A percentile compares a stretch with the other conserved stretches of the same genome.
phyloP scores from a whole-genome alignment of 2,113 vertebrate species.

The Mixornis gularis region DNA sequence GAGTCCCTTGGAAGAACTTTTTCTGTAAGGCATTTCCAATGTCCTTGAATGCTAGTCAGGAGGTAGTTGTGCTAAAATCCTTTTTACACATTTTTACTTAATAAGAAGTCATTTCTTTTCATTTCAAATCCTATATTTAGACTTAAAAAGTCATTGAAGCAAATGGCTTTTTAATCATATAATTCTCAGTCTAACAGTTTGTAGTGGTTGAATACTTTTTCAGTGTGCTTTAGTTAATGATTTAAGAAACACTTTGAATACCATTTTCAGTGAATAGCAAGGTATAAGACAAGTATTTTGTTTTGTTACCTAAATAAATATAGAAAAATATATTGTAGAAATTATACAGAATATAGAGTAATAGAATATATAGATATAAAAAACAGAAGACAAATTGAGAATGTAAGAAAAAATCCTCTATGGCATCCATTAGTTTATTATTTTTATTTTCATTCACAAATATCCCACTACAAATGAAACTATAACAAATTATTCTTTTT shows the following conservation, averaged over 20 bases:
- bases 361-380: not conserved
- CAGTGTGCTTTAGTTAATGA: not conserved
- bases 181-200: not conserved
- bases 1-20: conserved; percentile 19
- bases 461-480: not conserved
- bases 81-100: not conserved
- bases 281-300: not conserved
- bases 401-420: not conserved
- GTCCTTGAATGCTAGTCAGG: conserved; percentile 23
- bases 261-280: not conserved
- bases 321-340: not conserved
- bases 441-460: not conserved
- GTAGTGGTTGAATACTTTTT: not conserved
- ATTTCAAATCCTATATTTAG: not conserved
- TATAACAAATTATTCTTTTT: not conserved
- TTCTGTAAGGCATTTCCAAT: not conserved
- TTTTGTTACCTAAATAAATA: not conserved
- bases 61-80: not conserved
- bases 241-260: not conserved
- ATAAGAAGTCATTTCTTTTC: not conserved
- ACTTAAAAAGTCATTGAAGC: not conserved
- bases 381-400: not conserved
- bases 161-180: not conserved
- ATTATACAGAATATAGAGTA: not conserved
- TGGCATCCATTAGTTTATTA: not conserved